phyloP scores from a whole-genome alignment of 2,888 invertebrate genomes.

The Clanis bilineata region DNA sequence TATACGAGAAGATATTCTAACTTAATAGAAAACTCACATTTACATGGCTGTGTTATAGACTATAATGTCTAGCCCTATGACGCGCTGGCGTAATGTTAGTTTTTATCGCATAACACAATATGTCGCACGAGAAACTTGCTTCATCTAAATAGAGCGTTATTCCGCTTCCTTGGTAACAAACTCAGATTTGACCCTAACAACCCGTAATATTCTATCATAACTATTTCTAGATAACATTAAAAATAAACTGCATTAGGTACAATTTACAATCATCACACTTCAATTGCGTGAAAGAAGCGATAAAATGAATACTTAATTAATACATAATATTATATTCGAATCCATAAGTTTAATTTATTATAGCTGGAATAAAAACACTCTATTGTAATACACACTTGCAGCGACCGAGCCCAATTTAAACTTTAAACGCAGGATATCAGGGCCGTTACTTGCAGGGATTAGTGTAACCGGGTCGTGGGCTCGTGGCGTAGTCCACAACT shows the following conservation, averaged over 20 bases:
- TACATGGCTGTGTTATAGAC: too few relatives aligned
- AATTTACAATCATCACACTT: neutral
- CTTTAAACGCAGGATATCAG: conserved; percentile 39
- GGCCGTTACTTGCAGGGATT: conserved; percentile 48
- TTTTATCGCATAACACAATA: too few relatives aligned
- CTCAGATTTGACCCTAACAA: neutral
- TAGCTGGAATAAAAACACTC: neutral
- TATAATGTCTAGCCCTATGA: too few relatives aligned
- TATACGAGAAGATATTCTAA: too few relatives aligned
- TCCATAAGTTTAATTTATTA: neutral
- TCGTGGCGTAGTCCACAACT: conserved; percentile 39
- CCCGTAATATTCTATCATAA: neutral
- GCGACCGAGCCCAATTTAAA: conserved; percentile 7
- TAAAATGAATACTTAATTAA: too few relatives aligned
- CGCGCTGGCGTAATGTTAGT: too few relatives aligned
- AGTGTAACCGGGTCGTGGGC: conserved; percentile 66
- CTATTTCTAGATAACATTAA: neutral
- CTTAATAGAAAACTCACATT: too few relatives aligned
- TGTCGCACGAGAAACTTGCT: neutral
- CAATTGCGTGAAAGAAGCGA: neutral
- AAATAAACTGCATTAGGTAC: conserved; percentile 1
- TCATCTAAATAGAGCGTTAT: neutral
- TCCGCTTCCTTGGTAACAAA: neutral
- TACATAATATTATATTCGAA: neutral
- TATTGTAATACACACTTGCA: conserved; percentile 13